A percentile compares a stretch with the other conserved stretches of the same genome.
Evolutionary conservation across 2,797 vertebrate species (phyloP).

Genomic region (Anguilla anguilla): DNA sequence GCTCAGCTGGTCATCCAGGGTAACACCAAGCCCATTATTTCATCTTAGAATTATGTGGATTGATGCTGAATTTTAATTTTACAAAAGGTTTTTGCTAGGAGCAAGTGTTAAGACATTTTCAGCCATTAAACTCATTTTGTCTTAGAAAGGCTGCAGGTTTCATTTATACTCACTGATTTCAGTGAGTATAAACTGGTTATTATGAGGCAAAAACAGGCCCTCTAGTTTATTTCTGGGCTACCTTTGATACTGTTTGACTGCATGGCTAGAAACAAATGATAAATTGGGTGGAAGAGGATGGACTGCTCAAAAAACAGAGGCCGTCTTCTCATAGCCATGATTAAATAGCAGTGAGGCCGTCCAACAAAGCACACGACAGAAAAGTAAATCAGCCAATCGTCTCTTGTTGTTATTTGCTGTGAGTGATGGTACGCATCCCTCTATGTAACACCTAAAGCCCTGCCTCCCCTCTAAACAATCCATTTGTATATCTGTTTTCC

Average conservation of each 20-base stretch:
- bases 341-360: not conserved
- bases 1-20: no score
- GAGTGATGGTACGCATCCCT: not conserved
- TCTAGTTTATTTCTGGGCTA: no score
- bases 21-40: no score
- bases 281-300: not conserved
- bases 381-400: not conserved
- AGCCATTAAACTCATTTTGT: not conserved
- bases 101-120: not conserved
- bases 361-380: not conserved
- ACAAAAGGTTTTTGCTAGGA: not conserved
- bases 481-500: not conserved
- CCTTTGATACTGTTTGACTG: not conserved
- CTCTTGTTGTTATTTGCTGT: not conserved
- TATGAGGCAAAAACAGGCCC: no score
- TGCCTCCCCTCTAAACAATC: not conserved
- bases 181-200: no score
- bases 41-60: not conserved
- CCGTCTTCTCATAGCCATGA: not conserved
- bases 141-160: not conserved
- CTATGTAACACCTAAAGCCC: not conserved
- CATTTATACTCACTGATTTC: no score
- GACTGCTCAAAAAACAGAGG: not conserved
- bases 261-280: not conserved
- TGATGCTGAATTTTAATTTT: not conserved